Conservation (phyloP, 2,797 vertebrate species). For the Mormyrops boulengeri region DNA sequence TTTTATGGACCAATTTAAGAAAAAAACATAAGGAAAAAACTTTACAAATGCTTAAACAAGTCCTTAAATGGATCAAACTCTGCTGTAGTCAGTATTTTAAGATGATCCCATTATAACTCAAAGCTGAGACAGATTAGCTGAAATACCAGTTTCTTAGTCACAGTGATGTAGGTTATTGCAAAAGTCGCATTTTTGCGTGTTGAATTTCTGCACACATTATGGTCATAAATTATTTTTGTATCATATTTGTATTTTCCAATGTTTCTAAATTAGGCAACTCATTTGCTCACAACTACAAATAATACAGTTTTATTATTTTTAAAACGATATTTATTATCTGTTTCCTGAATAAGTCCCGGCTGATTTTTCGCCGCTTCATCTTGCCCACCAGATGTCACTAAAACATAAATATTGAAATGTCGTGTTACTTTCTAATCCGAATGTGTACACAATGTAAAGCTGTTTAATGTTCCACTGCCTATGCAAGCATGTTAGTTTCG, state of each 20-base stretch:
- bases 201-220: background rate
- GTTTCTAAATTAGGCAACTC: background rate
- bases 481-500: background rate
- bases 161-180: background rate
- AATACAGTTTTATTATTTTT: background rate
- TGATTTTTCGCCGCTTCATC: background rate
- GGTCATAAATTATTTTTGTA: background rate
- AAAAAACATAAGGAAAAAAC: background rate
- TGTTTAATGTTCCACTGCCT: background rate
- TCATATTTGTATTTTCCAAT: background rate
- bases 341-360: no score
- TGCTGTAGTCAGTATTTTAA: background rate
- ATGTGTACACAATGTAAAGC: background rate
- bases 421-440: background rate
- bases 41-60: background rate
- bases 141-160: background rate
- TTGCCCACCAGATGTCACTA: conserved; percentile 21
- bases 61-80: background rate
- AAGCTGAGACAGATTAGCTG: background rate
- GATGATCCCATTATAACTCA: background rate
- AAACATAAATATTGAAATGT: background rate
- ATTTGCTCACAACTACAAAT: background rate
- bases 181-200: background rate
- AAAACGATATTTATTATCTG: background rate
- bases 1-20: background rate